A percentile compares a stretch with the other conserved stretches of the same genome.
Conservation (phyloP, 1,140 invertebrate genomes). For the Panagrolaimus sp. region DNA sequence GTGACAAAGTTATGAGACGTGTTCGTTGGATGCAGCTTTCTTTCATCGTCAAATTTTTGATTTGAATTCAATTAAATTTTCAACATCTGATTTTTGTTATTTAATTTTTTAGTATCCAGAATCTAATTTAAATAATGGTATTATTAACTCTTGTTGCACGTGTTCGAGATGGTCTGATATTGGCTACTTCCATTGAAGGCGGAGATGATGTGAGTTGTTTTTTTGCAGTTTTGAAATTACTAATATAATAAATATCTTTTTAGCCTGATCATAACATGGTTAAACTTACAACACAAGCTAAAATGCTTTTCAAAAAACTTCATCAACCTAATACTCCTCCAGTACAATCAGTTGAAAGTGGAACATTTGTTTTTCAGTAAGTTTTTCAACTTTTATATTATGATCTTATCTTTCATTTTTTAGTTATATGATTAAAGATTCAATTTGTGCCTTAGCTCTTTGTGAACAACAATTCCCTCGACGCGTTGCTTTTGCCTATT, state of each 20-base stretch:
- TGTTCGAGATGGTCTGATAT: slow-evolving; percentile 83
- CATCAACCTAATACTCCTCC: slow-evolving; percentile 73
- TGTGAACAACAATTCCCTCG: slow-evolving; percentile 92
- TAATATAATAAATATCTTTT: slow-evolving; percentile 35
- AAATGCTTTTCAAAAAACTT: slow-evolving; percentile 91
- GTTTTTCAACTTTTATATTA: slow-evolving; percentile 65
- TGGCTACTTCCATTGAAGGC: slow-evolving; percentile 94
- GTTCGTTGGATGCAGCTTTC: neutral
- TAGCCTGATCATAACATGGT: slow-evolving; percentile 63
- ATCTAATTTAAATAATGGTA: neutral
- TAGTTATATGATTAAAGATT: slow-evolving; percentile 79
- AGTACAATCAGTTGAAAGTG: slow-evolving; percentile 90
- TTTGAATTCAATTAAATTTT: neutral
- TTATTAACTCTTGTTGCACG: slow-evolving; percentile 73
- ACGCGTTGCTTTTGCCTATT: slow-evolving; percentile 83
- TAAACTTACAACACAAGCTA: slow-evolving; percentile 99
- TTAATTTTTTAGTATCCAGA: neutral
- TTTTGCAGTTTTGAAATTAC: neutral
- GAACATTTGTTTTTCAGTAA: slow-evolving; percentile 94
- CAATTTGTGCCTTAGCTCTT: slow-evolving; percentile 87
- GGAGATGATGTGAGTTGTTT: slow-evolving; percentile 78
- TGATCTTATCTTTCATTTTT: slow-evolving; percentile 28
- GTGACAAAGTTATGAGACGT: neutral
- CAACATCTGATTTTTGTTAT: neutral
- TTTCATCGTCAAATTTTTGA: neutral